These are phyloP conservation scores for Drosophila triauraria DNA, from an alignment of 1,140 invertebrate species.

Conservation along the genomic window DNA sequence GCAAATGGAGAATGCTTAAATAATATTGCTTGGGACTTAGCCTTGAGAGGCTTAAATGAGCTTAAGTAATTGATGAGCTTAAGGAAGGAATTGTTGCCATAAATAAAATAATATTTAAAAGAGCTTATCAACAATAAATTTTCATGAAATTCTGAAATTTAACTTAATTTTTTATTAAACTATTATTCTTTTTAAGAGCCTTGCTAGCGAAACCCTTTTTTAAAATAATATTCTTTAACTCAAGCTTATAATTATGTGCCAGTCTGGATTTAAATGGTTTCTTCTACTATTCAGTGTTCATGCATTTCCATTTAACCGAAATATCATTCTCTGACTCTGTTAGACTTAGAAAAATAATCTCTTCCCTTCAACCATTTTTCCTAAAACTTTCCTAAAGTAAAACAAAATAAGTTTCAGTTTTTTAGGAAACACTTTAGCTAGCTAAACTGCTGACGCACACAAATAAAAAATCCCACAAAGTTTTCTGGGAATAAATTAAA, in stretches of 20 bases:
- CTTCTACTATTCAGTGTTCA: not conserved
- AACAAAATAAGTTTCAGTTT: constrained; percentile 4
- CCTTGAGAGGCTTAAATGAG: not conserved
- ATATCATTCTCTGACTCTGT: not conserved
- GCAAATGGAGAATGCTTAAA: not conserved
- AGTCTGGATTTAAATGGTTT: not conserved
- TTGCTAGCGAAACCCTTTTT: too few species aligned
- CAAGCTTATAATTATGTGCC: too few species aligned
- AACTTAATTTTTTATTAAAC: too few species aligned
- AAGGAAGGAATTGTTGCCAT: not conserved
- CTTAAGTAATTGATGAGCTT: not conserved
- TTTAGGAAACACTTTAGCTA: not conserved
- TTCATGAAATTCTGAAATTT: too few species aligned
- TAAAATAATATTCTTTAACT: too few species aligned
- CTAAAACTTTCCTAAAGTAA: not conserved
- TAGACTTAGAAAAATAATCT: not conserved
- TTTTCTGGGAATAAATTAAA: constrained; percentile 9
- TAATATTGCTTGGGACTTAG: not conserved
- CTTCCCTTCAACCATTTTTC: not conserved
- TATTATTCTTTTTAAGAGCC: too few species aligned
- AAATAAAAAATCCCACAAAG: constrained; percentile 7
- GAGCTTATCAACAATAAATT: too few species aligned
- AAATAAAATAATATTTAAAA: too few species aligned
- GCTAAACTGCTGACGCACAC: constrained; percentile 28
- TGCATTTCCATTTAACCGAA: not conserved